Percentiles rank a stretch among this genome's conserved stretches.
Evolutionary conservation across 2,888 invertebrate genomes (phyloP).

Genomic region (Criorhina ranunculi): DNA sequence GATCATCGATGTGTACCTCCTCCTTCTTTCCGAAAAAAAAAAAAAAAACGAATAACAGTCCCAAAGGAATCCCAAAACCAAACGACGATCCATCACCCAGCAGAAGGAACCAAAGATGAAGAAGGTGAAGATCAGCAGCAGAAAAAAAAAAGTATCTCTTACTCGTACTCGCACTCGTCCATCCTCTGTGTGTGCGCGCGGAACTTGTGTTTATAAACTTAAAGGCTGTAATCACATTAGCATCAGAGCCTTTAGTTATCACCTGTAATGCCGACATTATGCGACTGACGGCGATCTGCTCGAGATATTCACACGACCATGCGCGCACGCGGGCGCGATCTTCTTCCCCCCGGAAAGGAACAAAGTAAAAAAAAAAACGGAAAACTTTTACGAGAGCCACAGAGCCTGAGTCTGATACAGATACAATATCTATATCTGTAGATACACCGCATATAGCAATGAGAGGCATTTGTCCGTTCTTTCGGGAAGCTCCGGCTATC

Average conservation of each 20-base stretch:
- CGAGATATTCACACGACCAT: conserved; percentile 75
- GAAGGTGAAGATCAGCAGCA: conserved; percentile 75
- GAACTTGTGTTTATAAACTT: conserved; percentile 83
- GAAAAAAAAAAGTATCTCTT: conserved; percentile 51
- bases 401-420: conserved; percentile 23
- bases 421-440: conserved; percentile 22
- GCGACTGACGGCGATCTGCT: conserved; percentile 75
- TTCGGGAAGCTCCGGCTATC: conserved; percentile 61
- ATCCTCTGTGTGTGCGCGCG: conserved; percentile 73
- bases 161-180: too few species aligned
- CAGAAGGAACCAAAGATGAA: conserved; percentile 55
- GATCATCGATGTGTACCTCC: conserved; percentile 73
- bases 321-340: conserved; percentile 71
- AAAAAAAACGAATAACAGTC: conserved; percentile 24
- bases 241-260: conserved; percentile 83
- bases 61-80: conserved; percentile 66
- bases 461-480: conserved; percentile 55
- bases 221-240: conserved; percentile 85
- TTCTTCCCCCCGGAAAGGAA: conserved; percentile 34
- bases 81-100: conserved; percentile 65
- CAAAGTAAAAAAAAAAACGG: conserved; percentile 27
- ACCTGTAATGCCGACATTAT: conserved; percentile 81
- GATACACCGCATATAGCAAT: conserved; percentile 54
- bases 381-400: conserved; percentile 25
- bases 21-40: conserved; percentile 39